Evolutionary conservation across 2,797 vertebrate species (phyloP), one percentile per base, ranked within the genome.

Genomic region (Helarctos malayanus): DNA sequence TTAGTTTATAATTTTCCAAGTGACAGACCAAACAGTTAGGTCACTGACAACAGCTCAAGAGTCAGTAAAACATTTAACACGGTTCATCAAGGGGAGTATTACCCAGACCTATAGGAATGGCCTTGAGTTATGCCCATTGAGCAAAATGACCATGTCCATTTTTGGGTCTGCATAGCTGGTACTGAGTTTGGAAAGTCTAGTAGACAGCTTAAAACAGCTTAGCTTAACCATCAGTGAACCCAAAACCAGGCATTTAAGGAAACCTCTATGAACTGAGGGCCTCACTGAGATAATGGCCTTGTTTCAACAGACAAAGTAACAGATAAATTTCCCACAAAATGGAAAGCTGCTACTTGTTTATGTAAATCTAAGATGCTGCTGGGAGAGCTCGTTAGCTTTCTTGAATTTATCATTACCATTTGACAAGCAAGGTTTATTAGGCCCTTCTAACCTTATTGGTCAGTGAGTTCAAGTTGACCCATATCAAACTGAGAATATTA

Each of bases 1-100:
- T 69, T 49, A 13, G 63, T 82, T 69, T 73, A 18, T 93, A 88
- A 88, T 91, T 79, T 87, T 88, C 23, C 47, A 79, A 65, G 71
- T 83, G 29, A 75, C 11, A 94, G 61, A 79, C 25, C 38, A 80
- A 76, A 93, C 16, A 78, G 19, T 13, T 29, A 38, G 35, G 63
- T 75, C 41, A 56, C 0, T 61, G 27, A 23, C 19, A 89, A 76
- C 0, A 81, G 32, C 29, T 49, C 7, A 81, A 92, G 27, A 75
- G 52, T 76, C 35, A 61, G 49, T 92, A 89, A 85, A 76, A 61
- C 21, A 63, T 5, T 21, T 3, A 52, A 84, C 32, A 65, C 56
- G 32, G 21, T 59, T 82, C 68, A 59, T 52, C 13, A 81, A 61
- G 23, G 10, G 25, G 15, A 52, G 23, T 63, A 52, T 23, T 59